phyloP scores from a whole-genome alignment of 2,797 vertebrate species.

The Myotis vivesi region DNA sequence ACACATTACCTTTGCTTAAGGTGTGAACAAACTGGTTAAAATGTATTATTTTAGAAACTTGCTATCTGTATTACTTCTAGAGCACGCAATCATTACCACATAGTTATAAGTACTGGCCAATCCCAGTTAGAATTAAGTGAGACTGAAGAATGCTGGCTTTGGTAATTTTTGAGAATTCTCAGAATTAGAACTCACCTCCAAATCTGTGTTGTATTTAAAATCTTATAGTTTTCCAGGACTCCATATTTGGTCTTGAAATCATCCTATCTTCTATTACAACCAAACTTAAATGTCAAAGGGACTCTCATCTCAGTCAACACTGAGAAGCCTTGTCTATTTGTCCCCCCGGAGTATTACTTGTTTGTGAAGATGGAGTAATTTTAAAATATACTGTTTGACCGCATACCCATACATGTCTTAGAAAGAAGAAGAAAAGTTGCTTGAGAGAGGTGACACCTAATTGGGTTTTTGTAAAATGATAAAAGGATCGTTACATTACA shows the following conservation, averaged over 20 bases:
- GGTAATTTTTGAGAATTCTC: not conserved
- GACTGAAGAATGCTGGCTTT: not conserved
- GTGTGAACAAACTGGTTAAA: not conserved
- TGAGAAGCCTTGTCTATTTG: not conserved
- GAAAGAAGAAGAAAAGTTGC: conserved; percentile 31
- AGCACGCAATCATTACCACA: not conserved
- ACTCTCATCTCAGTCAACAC: not conserved
- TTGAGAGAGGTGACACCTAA: conserved; percentile 36
- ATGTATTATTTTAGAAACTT: not conserved
- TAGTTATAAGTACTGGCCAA: not conserved
- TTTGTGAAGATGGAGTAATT: not conserved
- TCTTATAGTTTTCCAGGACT: not conserved
- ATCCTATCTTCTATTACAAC: not conserved
- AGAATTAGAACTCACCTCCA: not conserved
- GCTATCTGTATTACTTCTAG: not conserved
- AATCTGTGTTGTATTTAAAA: not conserved
- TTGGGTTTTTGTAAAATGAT: conserved; percentile 61
- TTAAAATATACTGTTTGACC: not conserved
- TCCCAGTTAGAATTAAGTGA: not conserved
- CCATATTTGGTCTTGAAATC: not conserved
- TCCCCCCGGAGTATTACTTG: not conserved
- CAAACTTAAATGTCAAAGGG: conserved; percentile 11
- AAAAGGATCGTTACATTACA: conserved; percentile 52
- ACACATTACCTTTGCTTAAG: not conserved
- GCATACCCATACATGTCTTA: conserved; percentile 29